Conservation (phyloP, 2,113 vertebrate genomes). For the Scolopax mira region DNA sequence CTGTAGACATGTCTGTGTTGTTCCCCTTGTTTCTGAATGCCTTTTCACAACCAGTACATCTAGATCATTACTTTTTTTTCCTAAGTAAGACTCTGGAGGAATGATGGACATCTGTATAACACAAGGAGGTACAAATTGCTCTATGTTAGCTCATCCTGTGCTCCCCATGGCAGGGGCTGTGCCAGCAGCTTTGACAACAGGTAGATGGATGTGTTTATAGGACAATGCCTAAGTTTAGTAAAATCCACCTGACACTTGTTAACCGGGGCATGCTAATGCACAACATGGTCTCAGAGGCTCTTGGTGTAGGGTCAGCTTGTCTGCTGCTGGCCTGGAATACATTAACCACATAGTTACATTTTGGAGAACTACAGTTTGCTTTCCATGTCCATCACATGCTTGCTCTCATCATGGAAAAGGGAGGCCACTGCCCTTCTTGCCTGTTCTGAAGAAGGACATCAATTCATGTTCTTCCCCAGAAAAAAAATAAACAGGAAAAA, state of each 20-base stretch:
- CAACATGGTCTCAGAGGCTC: background rate
- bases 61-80: background rate
- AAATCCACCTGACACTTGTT: background rate
- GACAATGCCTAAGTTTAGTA: background rate
- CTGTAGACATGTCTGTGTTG: background rate
- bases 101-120: background rate
- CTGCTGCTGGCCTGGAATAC: background rate
- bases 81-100: background rate
- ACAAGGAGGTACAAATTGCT: fast-evolving
- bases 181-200: background rate
- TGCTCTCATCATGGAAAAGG: background rate
- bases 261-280: background rate
- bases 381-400: background rate
- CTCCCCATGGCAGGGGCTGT: background rate
- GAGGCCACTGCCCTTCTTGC: background rate
- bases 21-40: background rate
- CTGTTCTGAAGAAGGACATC: background rate
- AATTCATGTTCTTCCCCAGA: background rate
- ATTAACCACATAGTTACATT: fast-evolving
- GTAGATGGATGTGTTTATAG: background rate
- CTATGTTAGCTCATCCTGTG: background rate
- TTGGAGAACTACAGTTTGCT: background rate
- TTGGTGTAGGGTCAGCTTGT: background rate
- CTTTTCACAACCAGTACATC: background rate
- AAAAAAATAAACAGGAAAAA: background rate